phyloP scores from a whole-genome alignment of 1,140 invertebrate species.

The Asbolus verrucosus region DNA sequence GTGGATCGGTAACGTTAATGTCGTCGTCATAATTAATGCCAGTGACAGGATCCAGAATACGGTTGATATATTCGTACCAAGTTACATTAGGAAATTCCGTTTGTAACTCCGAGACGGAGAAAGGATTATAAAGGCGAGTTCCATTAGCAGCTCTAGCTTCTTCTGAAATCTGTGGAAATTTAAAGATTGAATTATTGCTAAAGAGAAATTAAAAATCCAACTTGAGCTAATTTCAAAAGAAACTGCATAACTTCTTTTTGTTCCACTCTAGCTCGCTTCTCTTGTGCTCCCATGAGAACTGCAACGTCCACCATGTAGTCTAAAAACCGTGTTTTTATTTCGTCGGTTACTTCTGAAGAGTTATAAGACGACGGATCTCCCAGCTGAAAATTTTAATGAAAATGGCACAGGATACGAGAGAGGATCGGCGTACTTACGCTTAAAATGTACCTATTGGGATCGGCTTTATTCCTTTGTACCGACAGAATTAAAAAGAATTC shows the following conservation, averaged over 20 bases:
- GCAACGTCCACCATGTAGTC: conserved; percentile 89
- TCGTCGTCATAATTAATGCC: conserved; percentile 77
- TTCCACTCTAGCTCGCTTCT: conserved; percentile 74
- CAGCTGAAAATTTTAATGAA: conserved; percentile 41
- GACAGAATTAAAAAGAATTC: conserved; percentile 58
- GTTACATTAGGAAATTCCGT: conserved; percentile 72
- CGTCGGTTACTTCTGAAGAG: conserved; percentile 38
- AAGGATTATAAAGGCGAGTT: conserved; percentile 86
- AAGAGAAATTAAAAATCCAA: neutral
- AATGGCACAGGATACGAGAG: neutral
- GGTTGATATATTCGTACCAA: conserved; percentile 87
- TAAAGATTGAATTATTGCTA: neutral
- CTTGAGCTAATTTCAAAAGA: conserved; percentile 83
- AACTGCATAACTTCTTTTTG: conserved; percentile 88
- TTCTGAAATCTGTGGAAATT: conserved; percentile 46
- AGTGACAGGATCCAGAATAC: conserved; percentile 72
- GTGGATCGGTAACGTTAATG: conserved; percentile 72
- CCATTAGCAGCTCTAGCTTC: conserved; percentile 46
- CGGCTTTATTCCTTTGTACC: conserved; percentile 55
- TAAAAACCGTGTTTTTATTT: conserved; percentile 69
- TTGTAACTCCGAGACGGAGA: conserved; percentile 81
- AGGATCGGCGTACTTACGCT: conserved; percentile 54
- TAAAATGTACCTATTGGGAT: conserved; percentile 57
- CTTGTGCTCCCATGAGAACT: conserved; percentile 83
- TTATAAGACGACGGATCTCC: conserved; percentile 13